These are phyloP conservation scores for Tipula lateralis DNA, from an alignment of 2,888 invertebrate species.

Conservation along the genomic window DNA sequence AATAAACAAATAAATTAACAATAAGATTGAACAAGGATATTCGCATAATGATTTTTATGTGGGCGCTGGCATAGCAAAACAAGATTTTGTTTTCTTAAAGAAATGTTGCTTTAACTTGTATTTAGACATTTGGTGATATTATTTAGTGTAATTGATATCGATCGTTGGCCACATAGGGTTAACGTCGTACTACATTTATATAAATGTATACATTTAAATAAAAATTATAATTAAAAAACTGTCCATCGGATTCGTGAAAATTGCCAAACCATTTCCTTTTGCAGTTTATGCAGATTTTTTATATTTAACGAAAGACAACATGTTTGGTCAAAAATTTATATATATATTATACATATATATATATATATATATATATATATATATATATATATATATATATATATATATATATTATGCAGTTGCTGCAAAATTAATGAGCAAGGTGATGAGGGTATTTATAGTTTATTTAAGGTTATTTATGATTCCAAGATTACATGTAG, in stretches of 20 bases:
- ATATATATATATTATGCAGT: too few species aligned
- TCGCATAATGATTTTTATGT: slow-evolving; percentile 15
- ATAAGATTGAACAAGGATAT: slow-evolving; percentile 19
- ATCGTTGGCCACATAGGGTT: neutral
- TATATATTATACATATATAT: too few species aligned
- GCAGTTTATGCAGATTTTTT: neutral
- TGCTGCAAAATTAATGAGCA: neutral
- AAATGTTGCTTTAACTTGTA: neutral
- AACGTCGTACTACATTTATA: neutral
- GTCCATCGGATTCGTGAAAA: neutral
- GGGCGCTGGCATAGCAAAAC: neutral
- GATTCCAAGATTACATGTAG: neutral
- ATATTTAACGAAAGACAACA: neutral
- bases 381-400: too few species aligned
- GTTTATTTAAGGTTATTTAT: neutral
- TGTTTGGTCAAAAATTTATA: neutral
- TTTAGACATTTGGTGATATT: neutral
- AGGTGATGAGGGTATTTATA: neutral
- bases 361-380: too few species aligned
- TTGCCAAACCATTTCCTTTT: neutral
- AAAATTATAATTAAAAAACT: neutral
- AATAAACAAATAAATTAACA: neutral
- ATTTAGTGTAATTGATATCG: neutral
- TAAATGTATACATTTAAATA: neutral
- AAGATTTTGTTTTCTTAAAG: neutral